These are phyloP conservation scores for Allochrocebus solatus DNA, from an alignment of 2,797 vertebrate genomes.

Conservation along the genomic window DNA sequence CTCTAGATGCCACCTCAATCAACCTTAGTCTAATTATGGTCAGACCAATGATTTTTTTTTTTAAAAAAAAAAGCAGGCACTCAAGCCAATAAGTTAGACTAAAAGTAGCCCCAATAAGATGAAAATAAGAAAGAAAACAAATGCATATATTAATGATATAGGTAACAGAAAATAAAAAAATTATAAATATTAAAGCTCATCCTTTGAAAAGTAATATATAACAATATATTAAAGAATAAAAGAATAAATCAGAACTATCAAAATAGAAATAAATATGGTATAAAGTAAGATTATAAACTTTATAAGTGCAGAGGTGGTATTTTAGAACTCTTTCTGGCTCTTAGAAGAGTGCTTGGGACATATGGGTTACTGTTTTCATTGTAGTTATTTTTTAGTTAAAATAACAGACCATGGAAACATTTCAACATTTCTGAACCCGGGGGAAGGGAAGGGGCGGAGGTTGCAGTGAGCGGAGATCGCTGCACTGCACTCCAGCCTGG, in stretches of 20 bases:
- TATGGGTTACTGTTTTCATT: fast-evolving
- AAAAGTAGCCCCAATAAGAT: background rate
- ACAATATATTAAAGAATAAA: background rate
- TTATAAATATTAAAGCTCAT: background rate
- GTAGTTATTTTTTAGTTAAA: background rate
- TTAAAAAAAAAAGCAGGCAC: background rate
- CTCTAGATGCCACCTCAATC: background rate
- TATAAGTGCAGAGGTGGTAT: fast-evolving
- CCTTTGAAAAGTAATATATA: background rate
- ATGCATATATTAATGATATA: background rate
- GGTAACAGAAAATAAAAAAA: background rate
- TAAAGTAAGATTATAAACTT: background rate
- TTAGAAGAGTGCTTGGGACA: background rate
- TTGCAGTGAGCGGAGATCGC: too few species aligned
- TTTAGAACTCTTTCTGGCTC: background rate
- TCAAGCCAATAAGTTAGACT: background rate
- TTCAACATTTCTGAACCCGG: background rate
- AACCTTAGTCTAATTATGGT: background rate
- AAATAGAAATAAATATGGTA: background rate
- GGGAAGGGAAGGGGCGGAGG: too few species aligned
- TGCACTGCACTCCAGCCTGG: too few species aligned
- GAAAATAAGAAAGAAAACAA: background rate
- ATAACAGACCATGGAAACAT: background rate
- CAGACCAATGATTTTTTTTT: background rate
- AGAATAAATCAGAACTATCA: background rate